Evolutionary conservation across 2,113 vertebrate species (phyloP), one percentile per base, ranked within the genome.

Genomic region (Ptyas mucosa): DNA sequence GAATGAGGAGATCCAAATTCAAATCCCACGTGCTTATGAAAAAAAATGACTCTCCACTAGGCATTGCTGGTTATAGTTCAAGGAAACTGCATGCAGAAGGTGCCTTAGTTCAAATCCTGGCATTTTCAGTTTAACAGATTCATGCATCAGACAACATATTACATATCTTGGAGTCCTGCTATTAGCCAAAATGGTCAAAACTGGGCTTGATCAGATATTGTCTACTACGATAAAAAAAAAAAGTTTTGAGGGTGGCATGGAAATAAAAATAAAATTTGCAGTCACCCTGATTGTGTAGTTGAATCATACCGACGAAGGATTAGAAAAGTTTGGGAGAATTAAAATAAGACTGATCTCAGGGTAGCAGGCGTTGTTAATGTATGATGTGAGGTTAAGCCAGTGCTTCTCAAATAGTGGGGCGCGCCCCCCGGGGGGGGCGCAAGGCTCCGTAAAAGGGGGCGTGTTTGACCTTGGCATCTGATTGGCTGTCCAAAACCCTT

Each of bases 271-370:
- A 75, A 53, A 55, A 61, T 5, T 52, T 91, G 55, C 23, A 54
- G 61, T 55, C 34, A 24, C n/a, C 29, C 1, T 64, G 46, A 15
- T n/a, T 39, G 20, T 53, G 11, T 54, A 43, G 39, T 26, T 88
- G 54, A 51, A 49, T 55, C 85, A 58, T 46, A 46, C 54, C 2
- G 49, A 39, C 4, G 2, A 51, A 87, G 29, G 43, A 10, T 54
- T 81, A 39, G 8, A 46, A 88, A 89, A 55, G 53, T 8, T 23
- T 55, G 23, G n/a, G 18, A 88, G 51, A 24, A 10, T 75, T 64
- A 91, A n/a, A 53, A 5, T 15, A 52, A 88, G 55, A 46, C 43
- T 0, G 0, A 51, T 69, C 53, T 7, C 54, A 85, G 24, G 91
- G 91, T 91, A 81, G 7, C 24, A 21, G 5, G 54, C 14, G 11